These are phyloP conservation scores for Chloromyia formosa DNA, from an alignment of 2,888 invertebrate genomes.

Conservation along the genomic window DNA sequence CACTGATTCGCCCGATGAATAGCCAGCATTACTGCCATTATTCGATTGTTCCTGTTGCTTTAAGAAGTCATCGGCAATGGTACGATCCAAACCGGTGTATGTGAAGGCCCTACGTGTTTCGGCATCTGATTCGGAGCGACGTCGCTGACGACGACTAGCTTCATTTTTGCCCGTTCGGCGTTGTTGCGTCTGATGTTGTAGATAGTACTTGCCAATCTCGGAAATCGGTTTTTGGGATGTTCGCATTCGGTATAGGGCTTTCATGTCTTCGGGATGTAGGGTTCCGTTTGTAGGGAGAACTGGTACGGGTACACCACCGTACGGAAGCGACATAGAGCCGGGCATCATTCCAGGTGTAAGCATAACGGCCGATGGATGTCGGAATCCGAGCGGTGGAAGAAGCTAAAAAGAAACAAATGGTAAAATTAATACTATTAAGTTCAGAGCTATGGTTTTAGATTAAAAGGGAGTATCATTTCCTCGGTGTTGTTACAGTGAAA, in stretches of 20 bases:
- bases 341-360: constrained; percentile 51
- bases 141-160: constrained; percentile 59
- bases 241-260: constrained; percentile 40
- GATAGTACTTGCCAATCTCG: constrained; percentile 49
- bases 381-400: constrained; percentile 41
- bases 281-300: constrained; percentile 56
- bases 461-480: no score
- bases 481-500: no score
- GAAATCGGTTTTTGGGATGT: constrained; percentile 50
- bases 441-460: neutral
- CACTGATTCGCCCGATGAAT: constrained; percentile 55
- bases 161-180: constrained; percentile 55
- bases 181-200: constrained; percentile 51
- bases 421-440: no score
- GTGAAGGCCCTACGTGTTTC: constrained; percentile 58
- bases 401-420: constrained; percentile 46
- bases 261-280: constrained; percentile 51
- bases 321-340: constrained; percentile 48
- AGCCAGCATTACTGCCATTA: constrained; percentile 58
- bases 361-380: constrained; percentile 41
- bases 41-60: constrained; percentile 60
- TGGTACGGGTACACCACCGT: constrained; percentile 55
- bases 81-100: constrained; percentile 62
- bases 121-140: constrained; percentile 61
- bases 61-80: constrained; percentile 62